A percentile compares a stretch with the other conserved stretches of the same genome.
Conservation (phyloP, 2,113 vertebrate genomes). For the Ovis aries region ARS-UI_Ramb_v3.0 NC_056054.1:27913501-27914000, state of each 20-base stretch:
- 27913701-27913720: neutral
- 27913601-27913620: neutral
- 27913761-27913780: neutral
- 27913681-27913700: neutral
- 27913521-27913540: neutral
- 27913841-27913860: neutral
- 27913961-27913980: conserved; percentile 48
- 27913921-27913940: neutral
- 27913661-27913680: fast-evolving
- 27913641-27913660: neutral
- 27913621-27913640: neutral
- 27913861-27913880: neutral
- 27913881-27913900: conserved; percentile 67
- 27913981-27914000: no score
- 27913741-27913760: neutral
- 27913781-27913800: neutral
- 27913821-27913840: neutral
- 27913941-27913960: neutral
- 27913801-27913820: neutral
- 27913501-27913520: neutral
- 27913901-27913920: conserved; percentile 52
- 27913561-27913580: neutral
- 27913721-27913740: fast-evolving
- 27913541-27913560: neutral
- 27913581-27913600: neutral